A percentile compares a stretch with the other conserved stretches of the same genome.
Evolutionary conservation across 2,113 vertebrate species (phyloP).

Genomic region (Rhea pennata): DNA sequence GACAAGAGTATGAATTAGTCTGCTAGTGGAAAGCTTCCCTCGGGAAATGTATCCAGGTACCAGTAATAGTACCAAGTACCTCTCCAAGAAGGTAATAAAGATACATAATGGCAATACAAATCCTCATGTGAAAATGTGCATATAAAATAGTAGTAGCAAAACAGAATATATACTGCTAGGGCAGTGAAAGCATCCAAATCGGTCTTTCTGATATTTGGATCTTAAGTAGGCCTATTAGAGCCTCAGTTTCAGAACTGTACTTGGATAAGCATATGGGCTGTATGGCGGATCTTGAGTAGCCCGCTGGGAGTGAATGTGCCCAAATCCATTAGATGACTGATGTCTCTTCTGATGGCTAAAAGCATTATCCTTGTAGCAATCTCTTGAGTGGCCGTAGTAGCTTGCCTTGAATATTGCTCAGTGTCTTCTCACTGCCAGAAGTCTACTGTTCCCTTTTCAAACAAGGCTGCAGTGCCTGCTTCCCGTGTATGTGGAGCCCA

Average conservation of each 20-base stretch:
- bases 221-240: neutral
- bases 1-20: conserved; percentile 43
- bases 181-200: neutral
- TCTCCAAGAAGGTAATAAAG: conserved; percentile 36
- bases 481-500: neutral
- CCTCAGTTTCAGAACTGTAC: neutral
- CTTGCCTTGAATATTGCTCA: neutral
- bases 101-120: conserved; percentile 7
- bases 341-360: neutral
- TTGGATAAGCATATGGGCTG: accelerated
- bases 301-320: neutral
- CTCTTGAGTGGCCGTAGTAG: neutral
- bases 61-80: conserved; percentile 35
- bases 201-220: neutral
- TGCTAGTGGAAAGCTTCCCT: neutral
- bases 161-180: neutral
- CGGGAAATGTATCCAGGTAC: conserved; percentile 10
- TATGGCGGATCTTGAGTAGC: neutral
- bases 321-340: neutral
- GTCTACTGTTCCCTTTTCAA: neutral
- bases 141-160: neutral
- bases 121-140: neutral
- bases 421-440: neutral
- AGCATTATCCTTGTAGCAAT: neutral
- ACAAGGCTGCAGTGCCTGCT: neutral